Percentiles rank a stretch among this genome's conserved stretches.
Conservation (phyloP, 92 coral and sea anemone genomes). For the Palythoa heliodiscus region DNA sequence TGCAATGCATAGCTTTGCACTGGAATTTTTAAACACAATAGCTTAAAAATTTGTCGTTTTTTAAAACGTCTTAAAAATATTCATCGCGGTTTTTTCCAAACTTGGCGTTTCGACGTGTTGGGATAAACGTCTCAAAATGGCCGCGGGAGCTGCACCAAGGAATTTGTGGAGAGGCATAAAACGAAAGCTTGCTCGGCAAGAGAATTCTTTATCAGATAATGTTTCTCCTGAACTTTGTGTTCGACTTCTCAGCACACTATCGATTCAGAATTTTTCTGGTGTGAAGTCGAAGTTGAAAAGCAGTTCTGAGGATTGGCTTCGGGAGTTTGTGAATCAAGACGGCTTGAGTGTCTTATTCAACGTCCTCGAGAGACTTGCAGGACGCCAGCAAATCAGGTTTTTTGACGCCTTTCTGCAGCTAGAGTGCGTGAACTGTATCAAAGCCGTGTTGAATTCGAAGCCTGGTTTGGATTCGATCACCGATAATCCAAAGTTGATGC, state of each 20-base stretch:
- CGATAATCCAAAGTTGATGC: conserved; percentile 61
- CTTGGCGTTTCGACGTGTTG: not conserved
- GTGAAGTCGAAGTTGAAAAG: conserved; percentile 73
- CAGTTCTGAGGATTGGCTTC: conserved; percentile 84
- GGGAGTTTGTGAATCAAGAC: conserved; percentile 78
- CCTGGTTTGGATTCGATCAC: conserved; percentile 82
- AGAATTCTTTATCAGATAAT: conserved; percentile 62
- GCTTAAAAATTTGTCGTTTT: no score
- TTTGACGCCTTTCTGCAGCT: conserved; percentile 85
- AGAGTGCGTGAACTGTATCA: conserved; percentile 93
- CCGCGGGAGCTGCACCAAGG: conserved; percentile 19
- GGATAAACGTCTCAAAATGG: conserved; percentile 24
- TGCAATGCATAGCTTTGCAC: no score
- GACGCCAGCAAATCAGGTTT: conserved; percentile 56
- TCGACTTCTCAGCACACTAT: conserved; percentile 74
- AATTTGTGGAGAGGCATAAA: conserved; percentile 65
- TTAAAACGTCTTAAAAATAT: not conserved
- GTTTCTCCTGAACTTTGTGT: conserved; percentile 91
- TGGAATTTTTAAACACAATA: no score
- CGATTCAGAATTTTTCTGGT: conserved; percentile 87
- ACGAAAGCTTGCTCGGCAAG: conserved; percentile 43
- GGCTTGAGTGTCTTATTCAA: conserved; percentile 89
- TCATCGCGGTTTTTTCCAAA: not conserved
- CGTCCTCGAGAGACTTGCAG: conserved; percentile 73
- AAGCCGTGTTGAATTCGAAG: conserved; percentile 91